Evolutionary conservation across 2,113 vertebrate genomes (phyloP).

Genomic region (Vidua chalybeata): DNA sequence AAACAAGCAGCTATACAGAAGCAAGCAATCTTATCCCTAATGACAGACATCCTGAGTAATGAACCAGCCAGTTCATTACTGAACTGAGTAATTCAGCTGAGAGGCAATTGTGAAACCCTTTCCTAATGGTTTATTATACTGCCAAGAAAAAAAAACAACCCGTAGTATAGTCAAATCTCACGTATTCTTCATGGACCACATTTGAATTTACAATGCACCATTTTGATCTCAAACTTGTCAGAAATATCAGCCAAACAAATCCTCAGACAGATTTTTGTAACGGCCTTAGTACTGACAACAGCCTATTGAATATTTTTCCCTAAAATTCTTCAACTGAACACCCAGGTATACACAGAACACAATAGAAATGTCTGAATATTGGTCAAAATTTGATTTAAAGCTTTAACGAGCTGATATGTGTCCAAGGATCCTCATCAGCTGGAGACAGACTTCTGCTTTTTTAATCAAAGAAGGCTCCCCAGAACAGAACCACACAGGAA

Average conservation of each 20-base stretch:
- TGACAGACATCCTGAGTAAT: not conserved
- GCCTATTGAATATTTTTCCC: not conserved
- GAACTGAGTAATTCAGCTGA: not conserved
- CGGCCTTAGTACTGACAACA: not conserved
- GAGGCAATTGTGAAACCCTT: not conserved
- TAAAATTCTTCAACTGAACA: not conserved
- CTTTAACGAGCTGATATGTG: fast-evolving
- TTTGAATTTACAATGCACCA: not conserved
- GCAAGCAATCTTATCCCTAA: not conserved
- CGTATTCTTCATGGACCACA: not conserved
- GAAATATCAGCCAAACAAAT: not conserved
- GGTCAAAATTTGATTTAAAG: not conserved
- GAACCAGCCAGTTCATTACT: not conserved
- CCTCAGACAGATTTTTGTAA: not conserved
- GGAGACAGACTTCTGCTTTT: not conserved
- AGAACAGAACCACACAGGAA: not conserved
- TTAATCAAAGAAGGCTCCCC: not conserved
- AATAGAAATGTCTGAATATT: not conserved
- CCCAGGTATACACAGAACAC: not conserved
- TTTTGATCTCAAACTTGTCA: not conserved
- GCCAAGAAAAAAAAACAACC: not conserved
- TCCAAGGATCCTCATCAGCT: not conserved
- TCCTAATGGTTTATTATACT: not conserved
- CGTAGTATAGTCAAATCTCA: not conserved
- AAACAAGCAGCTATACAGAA: not conserved